These are phyloP conservation scores for Euthynnus affinis DNA, from an alignment of 2,797 vertebrate genomes.

Conservation along the genomic window DNA sequence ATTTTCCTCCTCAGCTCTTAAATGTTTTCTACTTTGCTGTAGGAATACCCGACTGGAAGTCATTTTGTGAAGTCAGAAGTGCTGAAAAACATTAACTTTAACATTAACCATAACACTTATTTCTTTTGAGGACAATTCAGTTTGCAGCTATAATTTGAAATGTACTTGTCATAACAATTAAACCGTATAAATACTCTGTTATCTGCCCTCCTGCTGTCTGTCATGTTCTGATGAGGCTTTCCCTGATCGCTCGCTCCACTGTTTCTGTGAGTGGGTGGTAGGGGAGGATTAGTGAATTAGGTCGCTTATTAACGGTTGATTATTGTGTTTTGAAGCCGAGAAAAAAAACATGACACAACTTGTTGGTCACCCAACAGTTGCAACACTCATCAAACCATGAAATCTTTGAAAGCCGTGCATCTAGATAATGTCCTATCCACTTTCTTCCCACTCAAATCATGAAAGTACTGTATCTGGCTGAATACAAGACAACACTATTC, in stretches of 20 bases:
- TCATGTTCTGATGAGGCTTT: slow-evolving; percentile 9
- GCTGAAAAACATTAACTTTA: not conserved
- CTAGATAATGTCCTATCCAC: slow-evolving; percentile 6
- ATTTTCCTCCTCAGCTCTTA: not conserved
- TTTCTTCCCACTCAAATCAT: not conserved
- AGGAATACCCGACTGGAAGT: not conserved
- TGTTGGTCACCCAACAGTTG: slow-evolving; percentile 33
- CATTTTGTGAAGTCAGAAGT: not conserved
- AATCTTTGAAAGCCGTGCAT: slow-evolving; percentile 6
- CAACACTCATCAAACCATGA: slow-evolving; percentile 16
- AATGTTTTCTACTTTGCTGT: not conserved
- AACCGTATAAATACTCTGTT: slow-evolving; percentile 1
- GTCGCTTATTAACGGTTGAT: slow-evolving; percentile 19
- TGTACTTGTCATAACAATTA: not conserved
- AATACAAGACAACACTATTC: too few species aligned
- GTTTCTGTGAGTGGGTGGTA: not conserved
- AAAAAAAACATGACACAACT: slow-evolving; percentile 26
- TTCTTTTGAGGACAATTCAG: not conserved
- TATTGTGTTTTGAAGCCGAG: slow-evolving; percentile 16
- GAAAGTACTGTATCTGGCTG: not conserved
- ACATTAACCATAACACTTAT: not conserved
- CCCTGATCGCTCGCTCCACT: slow-evolving; percentile 3
- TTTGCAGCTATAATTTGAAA: not conserved
- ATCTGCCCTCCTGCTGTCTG: slow-evolving; percentile 4
- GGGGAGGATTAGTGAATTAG: slow-evolving; percentile 17